Evolutionary conservation across 2,113 vertebrate species (phyloP), one percentile per base, ranked within the genome.

Genomic region (Galemys pyrenaicus): DNA sequence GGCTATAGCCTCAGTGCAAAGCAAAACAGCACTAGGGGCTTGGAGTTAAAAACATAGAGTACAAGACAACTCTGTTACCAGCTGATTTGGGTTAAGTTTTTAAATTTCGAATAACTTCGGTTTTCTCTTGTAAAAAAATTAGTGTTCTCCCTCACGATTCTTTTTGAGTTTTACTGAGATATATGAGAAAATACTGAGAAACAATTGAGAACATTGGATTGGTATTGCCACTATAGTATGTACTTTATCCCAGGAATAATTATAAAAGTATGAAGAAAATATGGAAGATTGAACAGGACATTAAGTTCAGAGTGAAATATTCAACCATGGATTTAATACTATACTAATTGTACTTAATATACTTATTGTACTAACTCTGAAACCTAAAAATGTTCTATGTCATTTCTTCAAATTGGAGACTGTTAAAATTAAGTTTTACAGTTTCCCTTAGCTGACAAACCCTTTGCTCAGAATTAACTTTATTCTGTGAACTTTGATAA

Each of bases 401-500:
- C 3, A 74, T 92, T 41, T 86, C 10, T 70, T 60, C 9, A 26
- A 11, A 44, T 41, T 28, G 41, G 3, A 30, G 70, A 44, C 39
- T 89, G 51, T 49, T 73, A 81, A 82, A 80, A n/a, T n/a, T n/a
- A n/a, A n/a, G 92, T 67, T 32, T 78, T 82, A 51, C 0, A 44
- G 22, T 67, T 74, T 16, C 56, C 19, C 49, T 85, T 67, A 39
- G 17, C 56, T 89, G 37, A 58, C 20, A 86, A 62, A 56, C 7
- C 15, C 35, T 30, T 62, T 73, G 79, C 35, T 91, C 26, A 83
- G 46, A 86, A 71, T 68, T 70, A 91, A 41, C 68, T 15, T 67
- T 77, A 79, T 75, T 86, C 30, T 26, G 67, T 78, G 51, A 87
- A 88, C 28, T 82, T 41, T 90, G 71, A 80, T 90, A 94, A 92